Conservation (phyloP, 30 jellyfish, hydroid and myxozoan genomes). For the Catostylus mosaicus region DNA sequence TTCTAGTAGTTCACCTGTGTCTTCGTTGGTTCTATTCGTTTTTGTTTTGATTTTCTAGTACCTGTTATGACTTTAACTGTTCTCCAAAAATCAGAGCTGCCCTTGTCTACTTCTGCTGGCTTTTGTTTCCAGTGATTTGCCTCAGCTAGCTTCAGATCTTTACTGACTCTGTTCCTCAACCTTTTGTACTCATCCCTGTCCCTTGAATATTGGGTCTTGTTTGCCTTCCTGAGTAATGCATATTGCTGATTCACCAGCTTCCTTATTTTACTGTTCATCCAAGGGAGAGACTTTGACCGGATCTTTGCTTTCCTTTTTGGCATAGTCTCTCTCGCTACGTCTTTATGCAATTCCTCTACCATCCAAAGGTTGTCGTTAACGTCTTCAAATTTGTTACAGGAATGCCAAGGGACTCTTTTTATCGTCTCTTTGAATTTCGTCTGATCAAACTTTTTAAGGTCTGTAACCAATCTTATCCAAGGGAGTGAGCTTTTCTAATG, state of each 20-base stretch:
- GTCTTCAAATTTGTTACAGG: constrained; percentile 28
- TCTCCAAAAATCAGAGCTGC: constrained; percentile 20
- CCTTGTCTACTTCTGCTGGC: constrained; percentile 39
- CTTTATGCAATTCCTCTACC: constrained; percentile 27
- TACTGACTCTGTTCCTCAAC: constrained; percentile 27
- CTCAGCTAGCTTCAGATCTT: constrained; percentile 24
- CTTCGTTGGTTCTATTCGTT: constrained; percentile 8
- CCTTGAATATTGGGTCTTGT: not conserved
- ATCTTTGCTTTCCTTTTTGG: constrained; percentile 31
- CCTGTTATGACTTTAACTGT: not conserved
- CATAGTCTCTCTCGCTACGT: constrained; percentile 35
- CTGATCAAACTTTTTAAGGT: constrained; percentile 1
- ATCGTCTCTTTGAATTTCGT: constrained; percentile 7
- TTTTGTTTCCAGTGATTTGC: constrained; percentile 36
- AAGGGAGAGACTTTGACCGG: constrained; percentile 41
- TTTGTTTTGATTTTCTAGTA: constrained; percentile 4
- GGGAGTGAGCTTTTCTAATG: constrained; percentile 13
- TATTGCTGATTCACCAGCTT: constrained; percentile 26
- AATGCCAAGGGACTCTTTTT: constrained; percentile 32
- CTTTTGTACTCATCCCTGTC: constrained; percentile 21
- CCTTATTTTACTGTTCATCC: constrained; percentile 35
- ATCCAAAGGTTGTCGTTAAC: constrained; percentile 47
- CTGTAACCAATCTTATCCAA: constrained; percentile 16
- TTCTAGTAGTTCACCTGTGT: constrained; percentile 6
- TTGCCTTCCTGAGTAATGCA: not conserved